Conservation (phyloP, 2,888 invertebrate species). For the Ptychoptera albimana region DNA sequence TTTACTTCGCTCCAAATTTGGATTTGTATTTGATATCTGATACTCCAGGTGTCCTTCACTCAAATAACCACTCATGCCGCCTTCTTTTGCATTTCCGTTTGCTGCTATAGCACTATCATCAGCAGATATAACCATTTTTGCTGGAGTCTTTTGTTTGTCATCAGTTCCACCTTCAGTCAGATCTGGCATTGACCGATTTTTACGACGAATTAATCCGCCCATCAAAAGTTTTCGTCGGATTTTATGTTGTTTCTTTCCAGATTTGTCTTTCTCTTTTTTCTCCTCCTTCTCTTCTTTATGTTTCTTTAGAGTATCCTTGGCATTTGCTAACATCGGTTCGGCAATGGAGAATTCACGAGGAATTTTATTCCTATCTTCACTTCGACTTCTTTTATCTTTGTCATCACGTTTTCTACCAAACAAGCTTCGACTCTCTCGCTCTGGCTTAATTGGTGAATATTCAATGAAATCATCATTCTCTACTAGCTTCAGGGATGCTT, state of each 20-base stretch:
- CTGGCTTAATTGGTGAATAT: slow-evolving; percentile 51
- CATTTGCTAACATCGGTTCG: slow-evolving; percentile 35
- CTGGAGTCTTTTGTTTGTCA: slow-evolving; percentile 21
- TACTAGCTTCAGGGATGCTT: slow-evolving; percentile 46
- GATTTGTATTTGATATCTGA: slow-evolving; percentile 47
- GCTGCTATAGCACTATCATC: slow-evolving; percentile 59
- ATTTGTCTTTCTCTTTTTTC: slow-evolving; percentile 51
- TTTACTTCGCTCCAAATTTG: slow-evolving; percentile 71
- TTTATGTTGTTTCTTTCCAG: slow-evolving; percentile 79
- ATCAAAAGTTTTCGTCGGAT: slow-evolving; percentile 72
- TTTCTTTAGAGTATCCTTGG: slow-evolving; percentile 36
- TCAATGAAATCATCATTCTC: slow-evolving; percentile 50
- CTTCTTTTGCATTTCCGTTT: slow-evolving; percentile 32
- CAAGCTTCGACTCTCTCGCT: slow-evolving; percentile 50
- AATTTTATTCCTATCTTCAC: slow-evolving; percentile 70
- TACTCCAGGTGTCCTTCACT: slow-evolving; percentile 79
- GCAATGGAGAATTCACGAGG: slow-evolving; percentile 55
- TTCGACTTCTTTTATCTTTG: slow-evolving; percentile 63
- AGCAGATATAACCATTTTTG: slow-evolving; percentile 11
- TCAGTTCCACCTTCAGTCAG: slow-evolving; percentile 58
- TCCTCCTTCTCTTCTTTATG: slow-evolving; percentile 45
- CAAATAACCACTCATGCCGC: slow-evolving; percentile 56
- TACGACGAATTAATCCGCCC: slow-evolving; percentile 76
- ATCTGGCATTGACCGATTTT: slow-evolving; percentile 86
- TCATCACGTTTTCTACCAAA: slow-evolving; percentile 55